Base-by-base conservation (phyloP, 2,797 vertebrate genomes). In the Sebastes diploproa region DNA sequence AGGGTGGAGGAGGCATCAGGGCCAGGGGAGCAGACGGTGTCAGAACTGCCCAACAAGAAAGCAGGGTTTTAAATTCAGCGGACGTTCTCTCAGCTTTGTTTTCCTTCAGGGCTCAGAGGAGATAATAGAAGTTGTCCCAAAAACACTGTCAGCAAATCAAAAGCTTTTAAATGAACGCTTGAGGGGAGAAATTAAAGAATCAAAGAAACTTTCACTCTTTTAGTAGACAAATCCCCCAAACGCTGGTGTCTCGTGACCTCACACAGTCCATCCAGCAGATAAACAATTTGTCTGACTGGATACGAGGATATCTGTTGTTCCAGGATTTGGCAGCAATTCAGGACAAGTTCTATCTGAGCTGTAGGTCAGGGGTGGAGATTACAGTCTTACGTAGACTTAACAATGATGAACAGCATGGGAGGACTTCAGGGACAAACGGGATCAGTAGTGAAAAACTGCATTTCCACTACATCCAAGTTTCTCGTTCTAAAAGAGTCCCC, bases 11-110 rank as follows among this genome's bases (percentile, higher is more conserved):
- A 0, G 97, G 97, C 95, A 96, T 96, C 50, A 97, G 96, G 72
- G 96, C 97, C 93, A 96, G 89, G 1, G 96, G 96, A 77, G 96
- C 96, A 0, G 95, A 97, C 1, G 96, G 96, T 4, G 97, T 96
- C 46, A 95, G 79, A 71, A 95, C 97, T 92, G 95, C 83, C 90
- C 88, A 8, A 25, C 62, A 34, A 20, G 11, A 29, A 20, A 50
- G 69, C 61, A 78, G 23, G 29, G 76, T 46, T 68, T 25, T 36
- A 59, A 72, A 68, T 73, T 36, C 77, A 25, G 27, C 11, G 32
- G 68, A 46, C 2, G 14, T 30, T 65, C n/a, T n/a, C n/a, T 67
- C 6, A 2, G n/a, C 12, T 52, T 25, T 5, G 54, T 16, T 30
- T 7, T 32, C 11, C 6, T 30, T 65, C 10, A 18, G 3, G 32